phyloP scores from a whole-genome alignment of 2,888 invertebrate genomes.

The Rotaria macrura region DNA sequence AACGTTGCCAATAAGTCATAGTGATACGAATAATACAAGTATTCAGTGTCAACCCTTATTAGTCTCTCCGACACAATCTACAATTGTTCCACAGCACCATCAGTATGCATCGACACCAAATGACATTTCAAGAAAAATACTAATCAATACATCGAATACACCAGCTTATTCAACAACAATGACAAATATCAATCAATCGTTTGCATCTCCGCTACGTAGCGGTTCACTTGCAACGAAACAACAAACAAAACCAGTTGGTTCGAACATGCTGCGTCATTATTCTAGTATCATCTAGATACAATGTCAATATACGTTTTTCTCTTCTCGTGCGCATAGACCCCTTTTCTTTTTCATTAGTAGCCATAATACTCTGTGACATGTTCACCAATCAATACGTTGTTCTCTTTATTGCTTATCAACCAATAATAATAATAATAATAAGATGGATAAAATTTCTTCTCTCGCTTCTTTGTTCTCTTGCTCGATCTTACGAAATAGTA shows the following conservation, averaged over 20 bases:
- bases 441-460: neutral
- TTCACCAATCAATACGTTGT: neutral
- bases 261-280: neutral
- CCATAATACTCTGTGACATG: constrained; percentile 1
- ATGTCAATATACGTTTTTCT: neutral
- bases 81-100: neutral
- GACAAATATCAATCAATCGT: neutral
- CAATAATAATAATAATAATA: constrained; percentile 2
- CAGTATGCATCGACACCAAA: constrained; percentile 11
- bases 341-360: neutral
- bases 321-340: too few relatives aligned
- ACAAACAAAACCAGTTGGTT: neutral
- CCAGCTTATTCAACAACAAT: neutral
- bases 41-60: neutral
- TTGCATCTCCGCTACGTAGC: neutral
- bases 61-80: neutral
- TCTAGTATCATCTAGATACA: neutral
- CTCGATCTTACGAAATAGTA: neutral
- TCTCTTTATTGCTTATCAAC: constrained; percentile 8
- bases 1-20: neutral
- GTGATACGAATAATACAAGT: neutral
- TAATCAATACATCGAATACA: neutral
- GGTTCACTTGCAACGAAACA: neutral
- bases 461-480: neutral
- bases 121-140: neutral